Percentiles rank a stretch among this genome's conserved stretches.
phyloP scores from a whole-genome alignment of 1,140 invertebrate genomes.

The Plodia interpunctella region DNA sequence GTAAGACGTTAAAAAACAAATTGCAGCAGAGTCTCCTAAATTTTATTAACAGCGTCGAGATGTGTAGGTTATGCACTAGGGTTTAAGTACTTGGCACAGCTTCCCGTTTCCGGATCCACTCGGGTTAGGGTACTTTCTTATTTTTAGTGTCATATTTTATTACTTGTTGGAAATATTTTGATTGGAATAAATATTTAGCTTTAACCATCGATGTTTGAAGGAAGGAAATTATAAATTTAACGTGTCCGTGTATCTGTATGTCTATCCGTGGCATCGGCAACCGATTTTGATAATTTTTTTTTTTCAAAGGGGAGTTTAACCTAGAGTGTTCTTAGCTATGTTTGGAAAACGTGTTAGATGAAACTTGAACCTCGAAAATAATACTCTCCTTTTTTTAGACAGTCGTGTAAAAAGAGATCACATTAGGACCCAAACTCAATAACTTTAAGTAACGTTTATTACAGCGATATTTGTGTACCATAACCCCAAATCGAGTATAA shows the following conservation, averaged over 20 bases:
- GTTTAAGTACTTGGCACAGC: conserved; percentile 2
- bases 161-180: neutral
- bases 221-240: too few species aligned
- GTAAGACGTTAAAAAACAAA: neutral
- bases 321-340: too few species aligned
- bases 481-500: neutral
- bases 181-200: neutral
- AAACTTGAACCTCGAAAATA: too few species aligned
- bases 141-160: neutral
- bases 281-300: too few species aligned
- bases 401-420: too few species aligned
- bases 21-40: neutral
- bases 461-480: neutral
- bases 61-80: conserved; percentile 3
- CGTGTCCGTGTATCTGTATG: too few species aligned
- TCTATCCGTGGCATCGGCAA: too few species aligned
- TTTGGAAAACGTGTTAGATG: too few species aligned
- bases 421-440: neutral
- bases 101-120: neutral
- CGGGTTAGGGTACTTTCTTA: neutral
- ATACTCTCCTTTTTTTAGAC: too few species aligned
- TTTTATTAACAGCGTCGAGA: conserved; percentile 5
- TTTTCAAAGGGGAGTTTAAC: too few species aligned
- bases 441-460: neutral
- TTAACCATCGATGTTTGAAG: too few species aligned